Base-by-base conservation (phyloP, 2,888 invertebrate species). In the Agrotis clavis region DNA sequence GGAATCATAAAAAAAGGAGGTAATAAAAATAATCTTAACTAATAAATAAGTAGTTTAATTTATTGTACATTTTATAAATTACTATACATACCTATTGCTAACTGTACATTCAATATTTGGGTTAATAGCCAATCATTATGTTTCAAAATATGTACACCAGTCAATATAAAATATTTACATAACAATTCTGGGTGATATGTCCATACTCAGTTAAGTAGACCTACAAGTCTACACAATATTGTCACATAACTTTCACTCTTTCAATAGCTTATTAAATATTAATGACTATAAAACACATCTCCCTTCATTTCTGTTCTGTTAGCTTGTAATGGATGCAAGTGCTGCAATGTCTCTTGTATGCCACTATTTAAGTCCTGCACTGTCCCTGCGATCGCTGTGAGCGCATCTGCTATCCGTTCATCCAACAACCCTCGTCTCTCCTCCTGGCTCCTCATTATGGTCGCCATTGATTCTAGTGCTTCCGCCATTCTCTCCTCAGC, bases 401-500 rank as follows among this genome's bases (percentile, higher is more conserved):
- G 79, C 0, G 94, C 90, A 70, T 93, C 92, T 4, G 91, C 91
- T 76, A 94, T 88, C 63, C 93, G 85, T 41, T 92, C 91, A 35
- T 95, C 94, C 1, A 94, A 83, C 51, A 90, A 65, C 0, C 86
- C 86, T 9, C 93, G 87, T 13, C 94, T 86, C 68, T 93, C 92
- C 62, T 94, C 95, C 67, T 94, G 94, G 3, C 86, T 75, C 41
- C 86, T 90, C 91, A 95, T 92, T 2, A 91, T 84, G 2, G 84
- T 82, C 13, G 93, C 93, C 63, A 95, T 94, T 7, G 94, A 89
- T 70, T 93, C 92, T 25, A 95, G 67, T 0, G 95, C 95, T 4
- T 88, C 90, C 1, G 95, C 95, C 87, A 93, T 93, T 21, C 95
- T 88, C 77, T 95, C 95, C 64, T 95, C 93, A 2, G 94, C 93